Base-by-base conservation (phyloP, 2,113 vertebrate genomes). In the Campylorhamphus procurvoides region DNA sequence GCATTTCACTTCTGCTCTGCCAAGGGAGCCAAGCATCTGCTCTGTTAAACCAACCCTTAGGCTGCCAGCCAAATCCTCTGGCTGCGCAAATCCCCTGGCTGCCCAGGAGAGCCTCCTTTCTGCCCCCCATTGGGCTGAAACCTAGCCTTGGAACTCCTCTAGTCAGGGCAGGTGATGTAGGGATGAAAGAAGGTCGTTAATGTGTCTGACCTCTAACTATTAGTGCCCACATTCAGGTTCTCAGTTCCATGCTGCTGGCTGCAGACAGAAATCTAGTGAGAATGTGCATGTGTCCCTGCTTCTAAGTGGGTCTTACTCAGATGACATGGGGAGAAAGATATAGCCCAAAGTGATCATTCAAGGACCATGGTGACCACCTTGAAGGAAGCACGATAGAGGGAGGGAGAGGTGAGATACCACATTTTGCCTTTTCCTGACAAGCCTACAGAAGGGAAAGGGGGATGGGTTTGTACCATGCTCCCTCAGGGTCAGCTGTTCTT, bases 221-320 rank as follows among this genome's bases (percentile, higher is more conserved):
- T 46, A 9, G 24, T 87, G 23, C 24, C 13, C 27, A 8, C 0
- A 0, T 0, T 68, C 20, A 7, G 18, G 5, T 3, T 23, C 42
- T 59, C 66, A 33, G 12, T 8, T 86, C 29, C 46, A 18, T 24
- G 24, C 31, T 71, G 20, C 50, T 84, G 31, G 15, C 37, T 76
- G 14, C 46, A 77, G 23, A 25, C 2, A 8, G 78, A 22, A 77
- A 23, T 39, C 25, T 78, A 19, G 5, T 68, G 64, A 35, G n/a
- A 62, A 25, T 3, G 7, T 19, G 31, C 35, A 33, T 23, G 15
- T 2, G 1, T 24, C 25, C 69, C 31, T 53, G 19, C 37, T 25
- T 0, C 0, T 3, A 12, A 47, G 42, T 31, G 64, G 29, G 39
- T 47, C 16, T 76, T 29, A 9, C 55, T 78, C 67, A 59, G 24